A percentile compares a stretch with the other conserved stretches of the same genome.
Evolutionary conservation across 2,113 vertebrate genomes (phyloP).

Genomic region (Glareola pratincola): DNA sequence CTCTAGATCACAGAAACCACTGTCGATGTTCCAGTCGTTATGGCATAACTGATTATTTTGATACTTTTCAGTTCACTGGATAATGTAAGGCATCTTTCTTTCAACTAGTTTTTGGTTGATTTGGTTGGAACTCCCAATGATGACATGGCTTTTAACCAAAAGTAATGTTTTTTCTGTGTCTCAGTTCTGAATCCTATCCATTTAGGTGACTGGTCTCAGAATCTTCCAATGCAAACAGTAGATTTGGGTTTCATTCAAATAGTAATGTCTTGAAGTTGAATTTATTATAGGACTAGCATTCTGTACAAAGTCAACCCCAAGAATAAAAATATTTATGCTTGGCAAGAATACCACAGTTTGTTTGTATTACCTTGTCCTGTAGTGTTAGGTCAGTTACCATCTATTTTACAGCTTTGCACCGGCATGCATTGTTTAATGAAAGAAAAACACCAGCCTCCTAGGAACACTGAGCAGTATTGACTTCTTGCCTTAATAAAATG

Average conservation of each 20-base stretch:
- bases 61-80: conserved; percentile 11
- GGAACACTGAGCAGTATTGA: neutral
- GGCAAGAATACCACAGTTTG: conserved; percentile 32
- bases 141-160: conserved; percentile 39
- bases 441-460: neutral
- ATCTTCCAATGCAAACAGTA: conserved; percentile 63
- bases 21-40: neutral
- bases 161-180: conserved; percentile 57
- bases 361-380: conserved; percentile 47
- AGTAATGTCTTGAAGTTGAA: conserved; percentile 18
- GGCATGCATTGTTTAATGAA: conserved; percentile 24
- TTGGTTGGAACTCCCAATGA: conserved; percentile 20
- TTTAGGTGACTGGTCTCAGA: conserved; percentile 36
- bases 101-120: conserved; percentile 39
- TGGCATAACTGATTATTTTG: conserved; percentile 2
- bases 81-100: conserved; percentile 24
- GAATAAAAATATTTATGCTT: conserved; percentile 65
- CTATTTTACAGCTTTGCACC: conserved; percentile 33
- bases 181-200: conserved; percentile 28
- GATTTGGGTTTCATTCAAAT: conserved; percentile 45
- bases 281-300: conserved; percentile 42
- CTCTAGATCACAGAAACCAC: neutral
- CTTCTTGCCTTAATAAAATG: conserved; percentile 3
- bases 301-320: conserved; percentile 12
- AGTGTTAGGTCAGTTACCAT: conserved; percentile 11